Percentiles rank a stretch among this genome's conserved stretches.
These are phyloP conservation scores for Phallusia fumigata DNA, from an alignment of 23 tunicate genomes.

Conservation along the genomic window DNA sequence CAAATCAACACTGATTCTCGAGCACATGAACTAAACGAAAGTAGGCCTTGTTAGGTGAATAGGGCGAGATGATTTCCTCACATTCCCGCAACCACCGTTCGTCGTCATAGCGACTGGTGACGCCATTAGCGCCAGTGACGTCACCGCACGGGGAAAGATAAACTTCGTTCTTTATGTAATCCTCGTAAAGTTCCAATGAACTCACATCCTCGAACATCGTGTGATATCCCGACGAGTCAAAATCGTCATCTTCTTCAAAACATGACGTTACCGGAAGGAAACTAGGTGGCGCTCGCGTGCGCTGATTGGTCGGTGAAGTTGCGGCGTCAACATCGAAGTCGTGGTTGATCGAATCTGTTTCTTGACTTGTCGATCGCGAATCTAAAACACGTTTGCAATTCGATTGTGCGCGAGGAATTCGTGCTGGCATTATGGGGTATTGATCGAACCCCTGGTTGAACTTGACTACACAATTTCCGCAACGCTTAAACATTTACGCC, in stretches of 20 bases:
- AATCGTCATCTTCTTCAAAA: constrained; percentile 31
- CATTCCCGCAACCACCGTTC: constrained; percentile 52
- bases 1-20: neutral
- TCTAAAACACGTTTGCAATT: neutral
- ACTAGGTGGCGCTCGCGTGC: constrained; percentile 19
- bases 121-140: neutral
- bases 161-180: constrained; percentile 11
- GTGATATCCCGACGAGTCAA: constrained; percentile 18
- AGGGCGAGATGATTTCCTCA: constrained; percentile 60
- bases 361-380: neutral
- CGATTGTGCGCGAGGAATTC: too few species aligned
- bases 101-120: constrained; percentile 1
- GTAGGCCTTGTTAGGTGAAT: constrained; percentile 61
- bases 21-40: constrained; percentile 44
- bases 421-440: too few species aligned
- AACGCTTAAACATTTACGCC: too few species aligned
- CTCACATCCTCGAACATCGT: constrained; percentile 34
- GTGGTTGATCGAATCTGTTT: neutral
- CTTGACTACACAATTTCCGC: too few species aligned
- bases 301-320: neutral
- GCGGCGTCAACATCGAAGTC: neutral
- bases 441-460: too few species aligned
- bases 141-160: neutral
- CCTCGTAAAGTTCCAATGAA: constrained; percentile 37
- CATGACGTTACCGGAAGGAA: constrained; percentile 49